Evolutionary conservation across 1,140 invertebrate species (phyloP).

Genomic region (Neomicropteryx cornuta): DNA sequence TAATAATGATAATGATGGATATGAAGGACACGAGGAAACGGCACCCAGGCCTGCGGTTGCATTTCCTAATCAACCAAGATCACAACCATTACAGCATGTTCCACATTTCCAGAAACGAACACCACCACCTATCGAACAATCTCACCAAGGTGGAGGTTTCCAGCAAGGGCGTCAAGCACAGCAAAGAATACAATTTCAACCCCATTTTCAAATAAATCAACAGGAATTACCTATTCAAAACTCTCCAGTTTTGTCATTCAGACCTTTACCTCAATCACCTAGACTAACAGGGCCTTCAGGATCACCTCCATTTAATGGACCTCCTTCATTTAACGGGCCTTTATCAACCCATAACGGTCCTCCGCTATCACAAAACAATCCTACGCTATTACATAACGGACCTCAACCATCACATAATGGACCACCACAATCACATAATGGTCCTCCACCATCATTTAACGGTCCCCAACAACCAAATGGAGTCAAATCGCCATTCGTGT

Average conservation of each 20-base stretch:
- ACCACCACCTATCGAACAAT: slow-evolving; percentile 16
- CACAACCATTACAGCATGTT: slow-evolving; percentile 18
- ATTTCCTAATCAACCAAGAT: slow-evolving; percentile 34
- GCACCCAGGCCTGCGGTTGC: slow-evolving; percentile 46
- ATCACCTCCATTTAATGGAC: slow-evolving; percentile 23
- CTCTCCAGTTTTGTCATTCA: slow-evolving; percentile 27
- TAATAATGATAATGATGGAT: slow-evolving; percentile 35
- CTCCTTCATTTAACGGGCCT: no score
- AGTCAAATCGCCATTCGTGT: no score
- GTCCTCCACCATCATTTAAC: no score
- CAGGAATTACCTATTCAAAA: slow-evolving; percentile 34
- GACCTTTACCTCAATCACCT: slow-evolving; percentile 22
- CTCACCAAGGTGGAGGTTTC: slow-evolving; percentile 20
- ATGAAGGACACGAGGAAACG: slow-evolving; percentile 42
- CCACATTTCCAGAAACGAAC: slow-evolving; percentile 26
- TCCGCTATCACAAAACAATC: neutral
- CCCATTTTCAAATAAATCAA: slow-evolving; percentile 26
- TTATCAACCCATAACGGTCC: neutral
- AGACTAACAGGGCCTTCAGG: slow-evolving; percentile 22
- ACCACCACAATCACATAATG: no score
- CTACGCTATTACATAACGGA: no score
- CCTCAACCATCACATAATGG: no score
- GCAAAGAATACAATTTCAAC: slow-evolving; percentile 37
- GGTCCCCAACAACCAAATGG: no score
- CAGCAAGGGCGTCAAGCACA: slow-evolving; percentile 25